Evolutionary conservation across 1,140 invertebrate genomes (phyloP), one percentile per base, ranked within the genome.

Genomic region (Schlechtendalia chinensis): DNA sequence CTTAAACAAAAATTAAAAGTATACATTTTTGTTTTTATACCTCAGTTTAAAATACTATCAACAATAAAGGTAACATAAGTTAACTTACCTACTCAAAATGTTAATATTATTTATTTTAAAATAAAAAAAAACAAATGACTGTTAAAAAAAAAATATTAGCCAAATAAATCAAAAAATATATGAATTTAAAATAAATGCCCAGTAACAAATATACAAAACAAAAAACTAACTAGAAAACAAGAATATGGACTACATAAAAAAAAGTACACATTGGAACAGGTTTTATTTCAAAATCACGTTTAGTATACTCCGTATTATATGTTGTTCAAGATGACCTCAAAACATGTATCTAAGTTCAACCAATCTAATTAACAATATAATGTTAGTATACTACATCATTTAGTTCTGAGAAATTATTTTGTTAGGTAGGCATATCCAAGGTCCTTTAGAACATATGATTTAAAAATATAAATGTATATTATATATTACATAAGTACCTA

Each of bases 301-400:
- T 50, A 50, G 47, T 22, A 12, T 24, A 54, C 16, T 54, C 5
- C 19, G 16, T 54, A 17, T 4, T 24, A 69, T 47, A 2, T 50
- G 45, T 50, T 50, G n/a, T 69, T 69, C 45, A 69, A 69, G 67
- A 69, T 69, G 45, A 69, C 39, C 67, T 69, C 22, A 69, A 69
- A 50, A 67, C 29, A 65, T 65, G 11, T 14, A 69, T 22, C 61
- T 67, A 67, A 50, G 22, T 19, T 50, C 22, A 69, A 69, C 67
- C 16, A 50, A 50, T 3, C 22, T 50, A 50, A 50, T 27, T 69
- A 27, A 69, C 8, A 69, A 69, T 69, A 27, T 24, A 69, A 3
- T 69, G 12, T 32, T 16, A 50, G 17, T 32, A 24, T 69, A 69
- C n/a, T 67, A 47, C 24, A 45, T 45, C 2, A 16, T 17, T 47